These are phyloP conservation scores for Lacerta bilineata DNA, from an alignment of 2,797 vertebrate genomes.

Conservation along the genomic window DNA sequence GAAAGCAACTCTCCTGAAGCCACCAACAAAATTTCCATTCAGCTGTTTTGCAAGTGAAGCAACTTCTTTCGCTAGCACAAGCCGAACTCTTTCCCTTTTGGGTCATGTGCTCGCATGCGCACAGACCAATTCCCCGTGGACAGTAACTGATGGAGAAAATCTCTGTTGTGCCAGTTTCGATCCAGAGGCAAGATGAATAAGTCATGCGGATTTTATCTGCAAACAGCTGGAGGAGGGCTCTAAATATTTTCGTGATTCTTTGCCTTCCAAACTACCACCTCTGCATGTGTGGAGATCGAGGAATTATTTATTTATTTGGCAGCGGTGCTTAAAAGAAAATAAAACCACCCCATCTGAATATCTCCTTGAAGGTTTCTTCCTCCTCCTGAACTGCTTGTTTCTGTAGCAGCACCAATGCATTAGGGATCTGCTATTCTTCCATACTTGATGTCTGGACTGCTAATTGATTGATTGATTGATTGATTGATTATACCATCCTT, in stretches of 20 bases:
- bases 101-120: neutral
- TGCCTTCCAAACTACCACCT: slow-evolving; percentile 9
- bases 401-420: neutral
- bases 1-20: slow-evolving; percentile 6
- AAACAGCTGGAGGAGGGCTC: slow-evolving; percentile 20
- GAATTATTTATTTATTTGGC: neutral
- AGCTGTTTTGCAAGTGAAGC: slow-evolving; percentile 56
- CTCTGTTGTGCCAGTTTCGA: slow-evolving; percentile 26
- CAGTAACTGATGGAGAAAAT: slow-evolving; percentile 33
- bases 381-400: neutral
- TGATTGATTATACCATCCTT: no score
- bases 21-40: neutral
- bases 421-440: neutral
- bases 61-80: slow-evolving; percentile 31
- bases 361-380: neutral
- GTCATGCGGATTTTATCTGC: slow-evolving; percentile 31
- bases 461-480: no score
- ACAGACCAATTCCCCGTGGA: slow-evolving; percentile 16
- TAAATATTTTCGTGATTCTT: neutral
- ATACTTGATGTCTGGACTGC: neutral
- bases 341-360: neutral
- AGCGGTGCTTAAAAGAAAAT: neutral
- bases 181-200: slow-evolving; percentile 39
- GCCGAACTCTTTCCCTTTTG: neutral
- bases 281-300: neutral